Base-by-base conservation (phyloP, 2,797 vertebrate species). In the Parambassis ranga region DNA sequence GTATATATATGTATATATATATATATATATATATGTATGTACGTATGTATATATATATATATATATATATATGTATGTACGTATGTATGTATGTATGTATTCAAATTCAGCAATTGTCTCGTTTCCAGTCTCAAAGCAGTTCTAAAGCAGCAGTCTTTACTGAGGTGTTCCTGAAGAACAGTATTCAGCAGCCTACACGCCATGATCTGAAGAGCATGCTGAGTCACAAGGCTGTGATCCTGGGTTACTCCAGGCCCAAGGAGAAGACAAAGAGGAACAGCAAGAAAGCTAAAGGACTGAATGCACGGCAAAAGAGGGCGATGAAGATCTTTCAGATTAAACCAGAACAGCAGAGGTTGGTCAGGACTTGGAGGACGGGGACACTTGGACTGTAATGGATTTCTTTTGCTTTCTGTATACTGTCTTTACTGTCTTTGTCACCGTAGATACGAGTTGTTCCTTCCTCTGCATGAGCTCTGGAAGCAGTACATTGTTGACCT, bases 381-480 rank as follows among this genome's bases (percentile, higher is more conserved):
- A n/a, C n/a, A n/a, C n/a, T n/a, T n/a, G n/a, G n/a, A n/a, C n/a
- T n/a, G n/a, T n/a, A n/a, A n/a, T n/a, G n/a, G n/a, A n/a, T n/a
- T n/a, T n/a, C n/a, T n/a, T n/a, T n/a, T n/a, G n/a, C n/a, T n/a
- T n/a, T n/a, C n/a, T n/a, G n/a, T n/a, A n/a, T n/a, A 4, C 7
- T 20, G 5, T 51, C 16, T 24, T 16, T n/a, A n/a, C n/a, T 41
- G 7, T 60, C 3, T 4, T 60, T 14, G 6, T 28, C 9, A 1
- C 27, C 62, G 2, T 31, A 99, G 97, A 16, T 99, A 98, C 4
- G 50, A 90, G 16, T 89, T 95, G 10, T 98, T 98, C 71, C 80
- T 97, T 32, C 96, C 97, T 1, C 87, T 99, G 2, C 94, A 97
- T 3, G 82, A 96, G 1, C 93, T 98, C 22, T 99, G 97, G 97